These are phyloP conservation scores for Platyura marginata DNA, from an alignment of 1,140 invertebrate species.

Conservation along the genomic window DNA sequence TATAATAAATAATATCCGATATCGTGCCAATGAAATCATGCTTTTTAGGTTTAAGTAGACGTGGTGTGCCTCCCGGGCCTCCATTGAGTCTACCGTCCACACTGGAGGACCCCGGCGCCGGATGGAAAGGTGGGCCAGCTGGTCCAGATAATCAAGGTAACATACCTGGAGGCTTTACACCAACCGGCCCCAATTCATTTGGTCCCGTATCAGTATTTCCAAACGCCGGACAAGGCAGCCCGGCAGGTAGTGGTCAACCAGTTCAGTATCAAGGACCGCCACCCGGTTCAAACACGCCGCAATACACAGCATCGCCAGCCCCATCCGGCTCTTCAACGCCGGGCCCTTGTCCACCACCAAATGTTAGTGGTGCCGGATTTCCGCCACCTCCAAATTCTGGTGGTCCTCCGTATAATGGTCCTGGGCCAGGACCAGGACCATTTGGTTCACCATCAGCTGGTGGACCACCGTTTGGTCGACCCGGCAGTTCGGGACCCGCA, in stretches of 20 bases:
- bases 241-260: slow-evolving; percentile 42
- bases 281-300: slow-evolving; percentile 49
- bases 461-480: slow-evolving; percentile 40
- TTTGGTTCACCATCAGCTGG: slow-evolving; percentile 41
- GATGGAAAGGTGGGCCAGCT: slow-evolving; percentile 3
- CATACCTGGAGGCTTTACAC: slow-evolving; percentile 19
- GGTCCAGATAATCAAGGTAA: slow-evolving; percentile 7
- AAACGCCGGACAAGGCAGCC: slow-evolving; percentile 30
- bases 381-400: slow-evolving; percentile 40
- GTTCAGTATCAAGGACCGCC: slow-evolving; percentile 44
- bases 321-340: slow-evolving; percentile 57
- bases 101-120: slow-evolving; percentile 1
- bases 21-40: background rate
- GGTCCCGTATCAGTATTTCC: slow-evolving; percentile 18
- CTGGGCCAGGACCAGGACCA: slow-evolving; percentile 22
- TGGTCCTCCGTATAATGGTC: slow-evolving; percentile 43
- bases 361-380: slow-evolving; percentile 34
- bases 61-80: slow-evolving; percentile 1
- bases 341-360: slow-evolving; percentile 39
- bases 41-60: slow-evolving; percentile 2
- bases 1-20: no score
- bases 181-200: slow-evolving; percentile 13
- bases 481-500: slow-evolving; percentile 46
- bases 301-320: slow-evolving; percentile 54
- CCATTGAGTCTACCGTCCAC: slow-evolving; percentile 4